These are phyloP conservation scores for Cisticola juncidis DNA, from an alignment of 2,113 vertebrate genomes.

Conservation along the genomic window DNA sequence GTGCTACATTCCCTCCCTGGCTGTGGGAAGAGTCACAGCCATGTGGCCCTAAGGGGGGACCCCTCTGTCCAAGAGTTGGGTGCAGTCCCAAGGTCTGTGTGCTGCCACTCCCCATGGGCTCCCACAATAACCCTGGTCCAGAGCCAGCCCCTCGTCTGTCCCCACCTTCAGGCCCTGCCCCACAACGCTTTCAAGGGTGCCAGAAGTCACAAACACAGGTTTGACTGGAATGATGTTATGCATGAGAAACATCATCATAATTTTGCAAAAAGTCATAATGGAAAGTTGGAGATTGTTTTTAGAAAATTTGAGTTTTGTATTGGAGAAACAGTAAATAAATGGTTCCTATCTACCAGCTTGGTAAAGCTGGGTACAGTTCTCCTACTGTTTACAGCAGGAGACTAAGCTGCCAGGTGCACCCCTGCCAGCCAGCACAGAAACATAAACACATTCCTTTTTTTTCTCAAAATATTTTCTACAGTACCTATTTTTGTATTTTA, in stretches of 20 bases:
- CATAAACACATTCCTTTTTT: neutral
- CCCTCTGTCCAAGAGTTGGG: neutral
- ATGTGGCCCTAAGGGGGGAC: neutral
- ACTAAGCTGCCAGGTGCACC: neutral
- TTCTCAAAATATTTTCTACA: neutral
- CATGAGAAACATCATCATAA: neutral
- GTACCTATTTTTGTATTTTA: neutral
- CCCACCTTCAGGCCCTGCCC: fast-evolving
- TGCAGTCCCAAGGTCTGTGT: neutral
- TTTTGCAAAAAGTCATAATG: neutral
- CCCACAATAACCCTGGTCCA: neutral
- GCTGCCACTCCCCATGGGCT: neutral
- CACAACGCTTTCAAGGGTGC: neutral
- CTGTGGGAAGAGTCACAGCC: neutral
- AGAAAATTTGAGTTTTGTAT: neutral
- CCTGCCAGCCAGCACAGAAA: neutral
- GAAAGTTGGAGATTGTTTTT: neutral
- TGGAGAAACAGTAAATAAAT: neutral
- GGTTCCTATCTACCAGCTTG: neutral
- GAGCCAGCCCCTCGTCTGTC: neutral
- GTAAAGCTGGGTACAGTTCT: neutral
- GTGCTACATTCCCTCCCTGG: fast-evolving
- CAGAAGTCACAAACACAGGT: neutral
- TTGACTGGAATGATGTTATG: neutral
- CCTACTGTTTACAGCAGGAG: neutral